Evolutionary conservation across 1,140 invertebrate species (phyloP), one percentile per base, ranked within the genome.

Genomic region (Triops cancriformis): DNA sequence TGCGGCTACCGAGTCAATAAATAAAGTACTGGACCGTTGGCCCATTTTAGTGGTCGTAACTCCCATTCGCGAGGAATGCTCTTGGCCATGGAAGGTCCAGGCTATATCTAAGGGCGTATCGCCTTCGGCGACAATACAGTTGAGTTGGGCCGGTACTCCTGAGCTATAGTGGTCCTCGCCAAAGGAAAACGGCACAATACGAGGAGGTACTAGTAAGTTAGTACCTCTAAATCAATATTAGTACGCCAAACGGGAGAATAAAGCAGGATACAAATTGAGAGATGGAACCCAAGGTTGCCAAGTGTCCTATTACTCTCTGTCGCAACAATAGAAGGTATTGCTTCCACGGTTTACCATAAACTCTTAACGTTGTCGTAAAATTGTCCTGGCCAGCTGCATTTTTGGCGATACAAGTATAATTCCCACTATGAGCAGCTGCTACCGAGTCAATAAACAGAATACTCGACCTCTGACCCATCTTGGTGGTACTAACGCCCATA

Each of bases 101-200:
- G 86, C 85, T 79, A 95, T 92, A 75, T 90, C 89, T 76, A 95
- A 86, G 1, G 94, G 93, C 77, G 90, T 87, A 83, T 95, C 93
- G 42, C 94, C 93, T 84, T 94, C 94, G 80, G 90, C 89, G 7
- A 97, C 90, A n/a, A 91, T 90, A 85, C 95, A 97, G 14, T 89
- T 88, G 64, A 92, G 84, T 81, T 88, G 87, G 42, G 86, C 87
- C 77, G 87, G 86, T 79, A 88, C 86, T 4, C 88, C 89, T 78
- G 84, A 74, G n/a, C 64, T 77, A 73, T 75, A 64, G 26, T 72
- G 75, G 18, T 79, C 73, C 75, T 88, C 85, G 72, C 89, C 90
- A 81, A 92, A 89, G 77, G 82, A 85, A 82, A 92, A 90, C 43
- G 90, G 87, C 76, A 86, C 83, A 37, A 92, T 89, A 82, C 88